Evolutionary conservation across 2,113 vertebrate species (phyloP).

Genomic region (Mus spicilegus): DNA sequence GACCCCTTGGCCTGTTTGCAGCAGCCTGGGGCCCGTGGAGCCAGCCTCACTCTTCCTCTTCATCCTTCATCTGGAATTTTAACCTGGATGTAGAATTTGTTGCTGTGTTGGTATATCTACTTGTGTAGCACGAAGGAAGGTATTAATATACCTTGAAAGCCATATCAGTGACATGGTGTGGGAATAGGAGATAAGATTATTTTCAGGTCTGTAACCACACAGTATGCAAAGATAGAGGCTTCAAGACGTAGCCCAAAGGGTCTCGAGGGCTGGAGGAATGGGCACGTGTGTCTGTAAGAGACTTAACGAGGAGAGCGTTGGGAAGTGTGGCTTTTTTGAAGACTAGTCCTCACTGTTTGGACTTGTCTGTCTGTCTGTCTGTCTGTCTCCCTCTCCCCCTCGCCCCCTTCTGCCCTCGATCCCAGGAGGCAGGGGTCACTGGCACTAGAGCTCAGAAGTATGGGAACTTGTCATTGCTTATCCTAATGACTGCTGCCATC

Average conservation of each 20-base stretch:
- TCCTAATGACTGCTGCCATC: no score
- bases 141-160: not conserved
- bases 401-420: no score
- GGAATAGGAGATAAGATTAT: not conserved
- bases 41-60: not conserved
- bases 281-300: not conserved
- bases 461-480: accelerated
- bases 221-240: not conserved
- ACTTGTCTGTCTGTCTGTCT: not conserved
- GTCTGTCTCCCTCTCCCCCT: no score
- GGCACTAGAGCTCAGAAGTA: accelerated
- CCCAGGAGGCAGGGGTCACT: not conserved
- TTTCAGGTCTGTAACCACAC: not conserved
- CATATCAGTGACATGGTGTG: not conserved
- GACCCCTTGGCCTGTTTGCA: not conserved
- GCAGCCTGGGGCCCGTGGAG: not conserved
- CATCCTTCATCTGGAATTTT: not conserved
- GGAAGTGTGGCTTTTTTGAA: not conserved
- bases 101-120: not conserved
- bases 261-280: not conserved
- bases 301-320: not conserved
- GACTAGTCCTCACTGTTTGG: accelerated
- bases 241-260: not conserved
- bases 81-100: not conserved
- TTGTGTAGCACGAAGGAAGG: not conserved